Evolutionary conservation across 2,797 vertebrate genomes (phyloP), one percentile per base, ranked within the genome.

Genomic region (Vireo griseus): DNA sequence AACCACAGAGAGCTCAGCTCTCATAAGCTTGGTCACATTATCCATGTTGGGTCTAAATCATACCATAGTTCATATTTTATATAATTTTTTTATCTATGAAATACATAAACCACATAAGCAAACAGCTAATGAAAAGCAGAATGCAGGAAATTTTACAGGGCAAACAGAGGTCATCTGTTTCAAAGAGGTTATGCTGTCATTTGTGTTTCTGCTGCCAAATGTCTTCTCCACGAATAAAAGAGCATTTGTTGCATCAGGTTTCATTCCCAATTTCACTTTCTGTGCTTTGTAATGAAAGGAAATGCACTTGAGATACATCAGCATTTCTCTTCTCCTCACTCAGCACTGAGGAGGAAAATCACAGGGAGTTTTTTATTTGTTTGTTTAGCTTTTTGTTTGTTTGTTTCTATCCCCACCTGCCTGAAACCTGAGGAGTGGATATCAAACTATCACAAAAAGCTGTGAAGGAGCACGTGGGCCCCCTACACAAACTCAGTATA

Each of bases 101-200:
- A 45, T 57, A 39, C 33, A 92, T 61, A 73, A 78, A 82, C 57
- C 67, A 62, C 48, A 22, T 9, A 51, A 88, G 72, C 48, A 80
- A 86, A 77, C 3, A 74, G 48, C 45, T 88, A 90, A 94, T 59
- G 68, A 71, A 93, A 94, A 95, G 65, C 69, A 90, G 79, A 90
- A 61, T 0, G 6, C 54, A 67, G 48, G 69, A 74, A 68, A 52
- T 68, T 35, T 73, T n/a, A 26, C 42, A 58, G 68, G n/a, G 68
- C 81, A 85, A 92, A 61, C 12, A 65, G 58, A 78, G 83, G 77
- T 52, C 72, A 61, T 31, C 24, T 52, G 33, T 74, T 65, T 78
- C 86, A 86, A 82, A 74, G 63, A 62, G 25, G 72, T 72, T 52
- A 47, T 11, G 10, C 7, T 66, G 81, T 21, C 71, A 75, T 92